These are phyloP conservation scores for Criorhina ranunculi DNA, from an alignment of 2,888 invertebrate genomes.

Conservation along the genomic window DNA sequence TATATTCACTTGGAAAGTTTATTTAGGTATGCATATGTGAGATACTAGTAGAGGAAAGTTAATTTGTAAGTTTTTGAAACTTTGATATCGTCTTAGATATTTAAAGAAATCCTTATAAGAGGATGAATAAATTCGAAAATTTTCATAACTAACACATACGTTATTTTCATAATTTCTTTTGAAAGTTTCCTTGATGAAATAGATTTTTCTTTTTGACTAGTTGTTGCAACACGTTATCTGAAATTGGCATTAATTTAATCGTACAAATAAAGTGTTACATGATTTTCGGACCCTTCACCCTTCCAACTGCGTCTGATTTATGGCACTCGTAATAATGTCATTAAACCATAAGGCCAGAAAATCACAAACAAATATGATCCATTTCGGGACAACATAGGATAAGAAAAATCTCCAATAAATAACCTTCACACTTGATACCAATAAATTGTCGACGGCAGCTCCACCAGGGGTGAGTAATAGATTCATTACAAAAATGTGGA, in stretches of 20 bases:
- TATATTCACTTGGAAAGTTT: background rate
- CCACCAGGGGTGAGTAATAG: constrained; percentile 54
- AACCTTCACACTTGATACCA: constrained; percentile 59
- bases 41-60: background rate
- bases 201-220: too few species aligned
- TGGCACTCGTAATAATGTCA: constrained; percentile 53
- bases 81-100: background rate
- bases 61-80: background rate
- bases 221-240: background rate
- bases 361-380: constrained; percentile 65
- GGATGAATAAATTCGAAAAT: too few species aligned
- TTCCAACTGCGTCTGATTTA: constrained; percentile 51
- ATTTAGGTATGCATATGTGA: background rate
- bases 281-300: constrained; percentile 20
- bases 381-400: constrained; percentile 43
- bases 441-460: constrained; percentile 68
- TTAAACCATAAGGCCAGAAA: constrained; percentile 49
- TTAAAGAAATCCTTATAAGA: background rate
- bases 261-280: constrained; percentile 41
- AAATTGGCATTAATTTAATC: constrained; percentile 36
- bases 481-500: constrained; percentile 54
- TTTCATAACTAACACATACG: too few species aligned
- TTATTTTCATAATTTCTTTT: too few species aligned
- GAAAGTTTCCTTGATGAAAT: too few species aligned
- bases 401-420: constrained; percentile 62